Percentiles rank a stretch among this genome's conserved stretches.
Conservation (phyloP, 2,888 invertebrate genomes). For the Erannis defoliaria region DNA sequence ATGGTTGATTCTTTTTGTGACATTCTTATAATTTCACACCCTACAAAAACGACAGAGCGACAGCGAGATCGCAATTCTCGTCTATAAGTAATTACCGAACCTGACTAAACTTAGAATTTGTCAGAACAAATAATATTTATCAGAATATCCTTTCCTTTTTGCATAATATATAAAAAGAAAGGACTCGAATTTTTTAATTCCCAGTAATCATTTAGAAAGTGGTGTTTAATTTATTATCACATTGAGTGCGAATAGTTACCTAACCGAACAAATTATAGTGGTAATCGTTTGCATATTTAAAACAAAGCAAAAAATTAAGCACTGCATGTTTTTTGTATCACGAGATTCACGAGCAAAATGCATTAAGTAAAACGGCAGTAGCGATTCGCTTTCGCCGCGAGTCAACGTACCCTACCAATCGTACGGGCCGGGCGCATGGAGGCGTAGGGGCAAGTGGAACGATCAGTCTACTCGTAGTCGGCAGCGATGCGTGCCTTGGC, state of each 20-base stretch:
- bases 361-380: slow-evolving; percentile 18
- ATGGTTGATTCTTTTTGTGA: too few relatives aligned
- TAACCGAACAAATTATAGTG: not conserved
- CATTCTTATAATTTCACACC: too few relatives aligned
- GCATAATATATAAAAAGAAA: too few relatives aligned
- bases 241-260: not conserved
- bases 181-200: too few relatives aligned
- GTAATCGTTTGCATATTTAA: slow-evolving; percentile 1
- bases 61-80: too few relatives aligned
- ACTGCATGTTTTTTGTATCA: slow-evolving; percentile 10
- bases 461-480: slow-evolving; percentile 65
- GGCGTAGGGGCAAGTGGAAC: slow-evolving; percentile 48
- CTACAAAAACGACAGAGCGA: too few relatives aligned
- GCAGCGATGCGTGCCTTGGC: slow-evolving; percentile 80
- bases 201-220: too few relatives aligned
- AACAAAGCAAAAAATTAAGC: slow-evolving; percentile 10
- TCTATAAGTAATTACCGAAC: too few relatives aligned
- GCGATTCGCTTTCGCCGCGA: slow-evolving; percentile 58
- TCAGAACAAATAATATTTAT: too few relatives aligned
- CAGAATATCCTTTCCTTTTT: too few relatives aligned
- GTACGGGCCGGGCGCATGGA: slow-evolving; percentile 48
- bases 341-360: slow-evolving; percentile 21
- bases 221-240: too few relatives aligned
- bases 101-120: too few relatives aligned
- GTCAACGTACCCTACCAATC: slow-evolving; percentile 62